Conservation (phyloP, 1,140 invertebrate species). For the Hyposmocoma kahamanoa region DNA sequence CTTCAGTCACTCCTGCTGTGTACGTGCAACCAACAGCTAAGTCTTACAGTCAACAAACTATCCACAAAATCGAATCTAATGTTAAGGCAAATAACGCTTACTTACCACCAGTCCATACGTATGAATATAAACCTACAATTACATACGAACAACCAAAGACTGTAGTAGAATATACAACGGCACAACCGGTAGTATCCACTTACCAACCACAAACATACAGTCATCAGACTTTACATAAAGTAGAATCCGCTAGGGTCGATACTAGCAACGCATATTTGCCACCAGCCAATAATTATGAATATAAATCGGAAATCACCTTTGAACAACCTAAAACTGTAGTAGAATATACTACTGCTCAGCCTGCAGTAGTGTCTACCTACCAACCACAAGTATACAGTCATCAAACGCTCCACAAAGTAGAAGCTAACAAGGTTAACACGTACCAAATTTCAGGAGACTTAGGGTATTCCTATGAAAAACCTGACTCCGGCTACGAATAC, state of each 20-base stretch:
- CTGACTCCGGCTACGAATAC: constrained; percentile 31
- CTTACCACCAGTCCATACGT: constrained; percentile 22
- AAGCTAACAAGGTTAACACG: constrained; percentile 15
- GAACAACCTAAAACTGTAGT: constrained; percentile 8
- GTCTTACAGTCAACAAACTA: constrained; percentile 7
- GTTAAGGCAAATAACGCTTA: constrained; percentile 26
- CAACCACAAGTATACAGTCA: constrained; percentile 29
- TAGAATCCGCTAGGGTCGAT: not conserved
- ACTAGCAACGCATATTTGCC: constrained; percentile 12
- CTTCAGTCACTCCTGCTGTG: constrained; percentile 28
- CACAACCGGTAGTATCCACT: constrained; percentile 16
- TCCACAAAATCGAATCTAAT: constrained; percentile 22
- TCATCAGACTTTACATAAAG: constrained; percentile 33
- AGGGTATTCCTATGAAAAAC: constrained; percentile 14
- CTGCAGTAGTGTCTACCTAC: constrained; percentile 23
- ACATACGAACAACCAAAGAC: not conserved
- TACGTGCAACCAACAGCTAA: constrained; percentile 19
- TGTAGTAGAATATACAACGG: constrained; percentile 3
- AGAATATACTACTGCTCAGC: constrained; percentile 10
- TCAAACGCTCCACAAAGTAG: constrained; percentile 32
- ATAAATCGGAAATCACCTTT: too few relatives aligned
- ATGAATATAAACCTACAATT: constrained; percentile 23
- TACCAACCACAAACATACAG: constrained; percentile 24
- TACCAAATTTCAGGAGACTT: constrained; percentile 18
- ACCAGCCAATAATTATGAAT: too few relatives aligned